phyloP scores from a whole-genome alignment of 1,140 invertebrate species.

The Proctacanthus coquilletti region DNA sequence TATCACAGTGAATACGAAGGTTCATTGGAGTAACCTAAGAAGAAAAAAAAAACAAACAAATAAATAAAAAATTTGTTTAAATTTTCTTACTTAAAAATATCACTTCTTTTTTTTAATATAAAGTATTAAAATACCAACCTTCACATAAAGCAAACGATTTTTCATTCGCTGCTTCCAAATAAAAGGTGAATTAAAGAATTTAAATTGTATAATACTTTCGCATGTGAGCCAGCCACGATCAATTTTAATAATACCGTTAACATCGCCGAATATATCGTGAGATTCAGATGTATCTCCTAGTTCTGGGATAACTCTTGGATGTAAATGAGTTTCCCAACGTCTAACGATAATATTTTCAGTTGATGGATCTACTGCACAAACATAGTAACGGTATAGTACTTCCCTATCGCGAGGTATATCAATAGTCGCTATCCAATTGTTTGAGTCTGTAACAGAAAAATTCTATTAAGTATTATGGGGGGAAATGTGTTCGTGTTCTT shows the following conservation, averaged over 20 bases:
- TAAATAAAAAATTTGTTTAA: background rate
- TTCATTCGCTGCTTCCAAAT: conserved; percentile 63
- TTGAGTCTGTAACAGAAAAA: too few relatives aligned
- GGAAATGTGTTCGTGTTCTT: too few relatives aligned
- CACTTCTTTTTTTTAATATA: too few relatives aligned
- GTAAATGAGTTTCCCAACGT: conserved; percentile 69
- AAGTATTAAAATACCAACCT: too few relatives aligned
- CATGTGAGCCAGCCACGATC: conserved; percentile 76
- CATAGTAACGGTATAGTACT: conserved; percentile 63
- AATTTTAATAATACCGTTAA: conserved; percentile 43
- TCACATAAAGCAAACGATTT: conserved; percentile 50
- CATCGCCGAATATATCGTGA: conserved; percentile 46
- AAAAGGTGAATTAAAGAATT: conserved; percentile 70
- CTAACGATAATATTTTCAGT: conserved; percentile 48
- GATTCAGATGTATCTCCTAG: conserved; percentile 17
- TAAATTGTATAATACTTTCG: conserved; percentile 75
- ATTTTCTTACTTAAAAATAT: background rate
- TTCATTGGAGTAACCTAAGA: conserved; percentile 60
- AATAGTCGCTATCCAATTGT: conserved; percentile 36
- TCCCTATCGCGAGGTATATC: conserved; percentile 46
- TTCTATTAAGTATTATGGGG: too few relatives aligned
- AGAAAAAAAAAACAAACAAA: too few relatives aligned
- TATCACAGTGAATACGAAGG: conserved; percentile 37
- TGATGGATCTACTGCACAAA: conserved; percentile 42
- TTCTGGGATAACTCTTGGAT: conserved; percentile 38